Evolutionary conservation across 2,888 invertebrate species (phyloP).

Genomic region (Ormyrus thymus): DNA sequence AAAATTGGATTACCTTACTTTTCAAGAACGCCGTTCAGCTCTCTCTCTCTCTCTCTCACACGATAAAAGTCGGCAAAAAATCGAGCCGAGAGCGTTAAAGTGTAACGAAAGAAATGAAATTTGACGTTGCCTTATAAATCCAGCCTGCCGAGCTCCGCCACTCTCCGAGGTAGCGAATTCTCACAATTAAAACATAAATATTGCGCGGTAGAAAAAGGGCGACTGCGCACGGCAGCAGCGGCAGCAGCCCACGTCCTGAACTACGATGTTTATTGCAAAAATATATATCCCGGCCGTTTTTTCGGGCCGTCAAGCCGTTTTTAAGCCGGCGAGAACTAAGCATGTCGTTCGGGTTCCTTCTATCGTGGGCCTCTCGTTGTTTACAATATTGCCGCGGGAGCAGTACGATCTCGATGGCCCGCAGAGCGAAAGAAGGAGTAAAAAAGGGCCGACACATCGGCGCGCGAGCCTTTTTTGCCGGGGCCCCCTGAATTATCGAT

Average conservation of each 20-base stretch:
- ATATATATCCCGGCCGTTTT: conserved; percentile 24
- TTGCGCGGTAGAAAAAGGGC: background rate
- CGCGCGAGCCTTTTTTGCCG: conserved; percentile 55
- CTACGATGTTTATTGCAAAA: conserved; percentile 43
- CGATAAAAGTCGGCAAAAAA: no score
- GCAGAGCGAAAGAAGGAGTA: conserved; percentile 17
- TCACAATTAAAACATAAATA: conserved; percentile 41
- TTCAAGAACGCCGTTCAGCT: background rate
- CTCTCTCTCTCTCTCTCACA: no score
- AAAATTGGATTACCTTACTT: no score
- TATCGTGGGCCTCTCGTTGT: conserved; percentile 54
- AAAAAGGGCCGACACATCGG: conserved; percentile 56
- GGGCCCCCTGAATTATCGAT: conserved; percentile 70
- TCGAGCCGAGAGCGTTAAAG: no score
- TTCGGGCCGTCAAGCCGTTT: conserved; percentile 32
- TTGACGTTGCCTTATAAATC: no score
- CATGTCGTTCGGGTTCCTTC: conserved; percentile 42
- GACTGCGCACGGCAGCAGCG: no score
- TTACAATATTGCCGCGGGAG: conserved; percentile 56
- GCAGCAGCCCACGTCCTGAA: conserved; percentile 14
- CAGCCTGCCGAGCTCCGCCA: no score
- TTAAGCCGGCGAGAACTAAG: conserved; percentile 36
- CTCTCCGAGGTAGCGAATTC: background rate
- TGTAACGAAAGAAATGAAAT: no score
- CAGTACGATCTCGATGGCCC: conserved; percentile 29